These are phyloP conservation scores for Coreoperca whiteheadi DNA, from an alignment of 2,113 vertebrate species.

Conservation along the genomic window DNA sequence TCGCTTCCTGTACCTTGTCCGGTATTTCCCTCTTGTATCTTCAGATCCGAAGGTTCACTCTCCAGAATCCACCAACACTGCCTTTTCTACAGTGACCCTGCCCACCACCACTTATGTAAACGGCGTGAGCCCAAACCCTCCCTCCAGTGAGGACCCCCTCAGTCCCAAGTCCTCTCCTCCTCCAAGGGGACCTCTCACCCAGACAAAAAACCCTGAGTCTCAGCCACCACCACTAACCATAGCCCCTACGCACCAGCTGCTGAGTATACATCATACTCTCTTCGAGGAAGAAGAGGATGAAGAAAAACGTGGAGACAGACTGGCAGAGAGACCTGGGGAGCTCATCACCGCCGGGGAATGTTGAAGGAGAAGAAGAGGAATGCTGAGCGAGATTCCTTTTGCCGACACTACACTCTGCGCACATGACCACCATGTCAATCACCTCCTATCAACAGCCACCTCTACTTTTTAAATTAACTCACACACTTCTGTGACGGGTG, in stretches of 20 bases:
- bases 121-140: conserved; percentile 79
- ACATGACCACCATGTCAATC: conserved; percentile 49
- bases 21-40: background rate
- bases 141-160: conserved; percentile 75
- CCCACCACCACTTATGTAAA: conserved; percentile 81
- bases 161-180: conserved; percentile 76
- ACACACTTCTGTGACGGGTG: conserved; percentile 38
- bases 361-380: conserved; percentile 59
- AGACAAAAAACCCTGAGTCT: conserved; percentile 67
- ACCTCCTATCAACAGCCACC: conserved; percentile 52
- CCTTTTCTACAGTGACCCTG: conserved; percentile 81
- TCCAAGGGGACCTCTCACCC: conserved; percentile 58
- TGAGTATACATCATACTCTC: conserved; percentile 83
- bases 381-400: conserved; percentile 10
- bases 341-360: conserved; percentile 86
- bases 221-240: conserved; percentile 71
- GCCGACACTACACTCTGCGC: conserved; percentile 36
- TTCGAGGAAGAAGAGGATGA: conserved; percentile 84
- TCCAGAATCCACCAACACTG: conserved; percentile 75
- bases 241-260: conserved; percentile 81
- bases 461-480: conserved; percentile 42
- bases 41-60: conserved; percentile 82
- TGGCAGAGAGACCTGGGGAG: conserved; percentile 81
- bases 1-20: background rate
- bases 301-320: conserved; percentile 72